Conservation (phyloP, 2,113 vertebrate genomes). For the Halcyon senegalensis region DNA sequence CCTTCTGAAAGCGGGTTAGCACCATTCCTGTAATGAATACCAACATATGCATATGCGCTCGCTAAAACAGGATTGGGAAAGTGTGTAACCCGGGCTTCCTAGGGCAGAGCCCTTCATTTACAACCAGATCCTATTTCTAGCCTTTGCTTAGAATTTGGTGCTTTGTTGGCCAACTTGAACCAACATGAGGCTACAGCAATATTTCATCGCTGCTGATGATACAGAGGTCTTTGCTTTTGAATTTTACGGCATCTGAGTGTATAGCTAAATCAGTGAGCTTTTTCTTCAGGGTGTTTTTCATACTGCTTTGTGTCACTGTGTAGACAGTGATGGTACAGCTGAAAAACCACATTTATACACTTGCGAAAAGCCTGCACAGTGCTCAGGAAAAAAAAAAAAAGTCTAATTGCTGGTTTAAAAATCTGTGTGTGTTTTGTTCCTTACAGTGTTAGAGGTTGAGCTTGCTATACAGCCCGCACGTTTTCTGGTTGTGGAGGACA, state of each 20-base stretch:
- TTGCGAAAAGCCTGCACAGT: background rate
- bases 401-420: background rate
- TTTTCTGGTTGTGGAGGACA: background rate
- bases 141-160: background rate
- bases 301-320: background rate
- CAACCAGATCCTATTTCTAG: background rate
- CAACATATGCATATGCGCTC: background rate
- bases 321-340: background rate
- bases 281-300: background rate
- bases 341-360: background rate
- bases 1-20: background rate
- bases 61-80: background rate
- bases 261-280: background rate
- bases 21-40: background rate
- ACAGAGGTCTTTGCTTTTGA: background rate
- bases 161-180: background rate
- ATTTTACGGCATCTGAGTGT: background rate
- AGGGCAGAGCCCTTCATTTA: background rate
- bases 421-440: background rate
- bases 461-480: background rate
- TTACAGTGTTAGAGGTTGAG: background rate
- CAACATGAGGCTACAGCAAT: background rate
- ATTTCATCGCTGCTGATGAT: background rate
- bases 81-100: background rate
- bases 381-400: background rate